Evolutionary conservation across 2,888 invertebrate species (phyloP), one percentile per base, ranked within the genome.

Genomic region (Heliothis peltigera): DNA sequence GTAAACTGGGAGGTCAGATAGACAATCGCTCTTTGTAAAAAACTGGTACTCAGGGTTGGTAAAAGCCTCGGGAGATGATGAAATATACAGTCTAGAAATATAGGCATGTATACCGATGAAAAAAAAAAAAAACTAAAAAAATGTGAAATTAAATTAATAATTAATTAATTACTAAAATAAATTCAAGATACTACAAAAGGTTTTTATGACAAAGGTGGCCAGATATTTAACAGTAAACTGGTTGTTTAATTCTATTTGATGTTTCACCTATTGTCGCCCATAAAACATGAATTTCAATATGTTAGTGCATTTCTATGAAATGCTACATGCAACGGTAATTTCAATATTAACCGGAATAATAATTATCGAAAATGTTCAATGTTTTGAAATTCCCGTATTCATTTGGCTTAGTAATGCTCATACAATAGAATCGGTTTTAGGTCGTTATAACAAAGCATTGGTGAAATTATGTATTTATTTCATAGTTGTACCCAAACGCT

Each of bases 321-420:
- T 25, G 59, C 4, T 74, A 43, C 58, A 56, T 67, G 73, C 43
- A 46, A 42, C 17, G 19, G 32, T n/a, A 17, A 70, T 59, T 70
- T 56, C 55, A 58, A 69, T 59, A 32, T 42, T 39, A 69, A 59
- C 3, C 32, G 0, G 32, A 32, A 32, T 32, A 60, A 63, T 63
- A 19, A 75, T 75, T 48, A 55, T 58, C n/a, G 44, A 15, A 52
- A 53, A 55, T 56, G 18, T 48, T 52, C n/a, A 43, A 2, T 10
- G 55, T 21, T 52, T 59, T 53, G 21, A 51, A 54, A 25, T 49
- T 32, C 22, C 8, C 12, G 42, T 35, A 73, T 68, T 57, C 43
- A 72, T 44, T 72, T 19, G 4, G 22, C 19, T 52, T 8, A 8
- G 6, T 22, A 32, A 32, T 10, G 32, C 12, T 10, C 32, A 32